Conservation (phyloP, 2,113 vertebrate species). For the Girardinichthys multiradiatus region DNA sequence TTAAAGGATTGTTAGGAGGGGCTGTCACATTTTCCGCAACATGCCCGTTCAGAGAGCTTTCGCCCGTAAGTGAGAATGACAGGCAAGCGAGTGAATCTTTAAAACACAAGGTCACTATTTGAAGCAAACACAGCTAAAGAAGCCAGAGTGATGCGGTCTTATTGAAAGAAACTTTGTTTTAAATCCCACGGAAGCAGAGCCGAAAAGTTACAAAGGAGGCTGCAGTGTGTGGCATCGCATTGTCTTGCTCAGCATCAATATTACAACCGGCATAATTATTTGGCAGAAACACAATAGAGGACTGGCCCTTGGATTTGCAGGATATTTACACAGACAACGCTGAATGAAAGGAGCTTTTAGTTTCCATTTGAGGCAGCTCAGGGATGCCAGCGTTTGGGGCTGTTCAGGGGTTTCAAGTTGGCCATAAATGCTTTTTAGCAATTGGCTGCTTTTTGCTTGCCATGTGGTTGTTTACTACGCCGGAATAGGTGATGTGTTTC, state of each 20-base stretch:
- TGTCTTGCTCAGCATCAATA: conserved; percentile 11
- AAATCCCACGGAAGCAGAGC: background rate
- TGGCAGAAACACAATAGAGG: conserved; percentile 39
- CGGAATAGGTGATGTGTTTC: conserved; percentile 49
- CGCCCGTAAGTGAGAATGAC: conserved; percentile 38
- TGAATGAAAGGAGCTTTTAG: conserved; percentile 59
- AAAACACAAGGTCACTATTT: conserved; percentile 4
- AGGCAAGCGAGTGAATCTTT: conserved; percentile 31
- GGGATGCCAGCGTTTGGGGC: conserved; percentile 33
- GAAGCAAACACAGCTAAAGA: background rate
- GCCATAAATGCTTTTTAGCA: conserved; percentile 41
- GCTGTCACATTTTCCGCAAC: conserved; percentile 72
- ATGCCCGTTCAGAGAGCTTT: conserved; percentile 52
- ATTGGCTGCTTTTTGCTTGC: conserved; percentile 34
- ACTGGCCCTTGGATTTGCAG: background rate
- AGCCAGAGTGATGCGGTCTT: background rate
- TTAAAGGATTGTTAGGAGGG: conserved; percentile 51
- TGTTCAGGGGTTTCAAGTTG: conserved; percentile 47
- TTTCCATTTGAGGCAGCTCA: conserved; percentile 28
- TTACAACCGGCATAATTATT: conserved; percentile 44
- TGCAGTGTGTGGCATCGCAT: conserved; percentile 1
- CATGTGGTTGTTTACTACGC: conserved; percentile 46
- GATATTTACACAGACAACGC: conserved; percentile 24
- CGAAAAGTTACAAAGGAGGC: background rate
- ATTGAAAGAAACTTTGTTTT: background rate